phyloP scores from a whole-genome alignment of 2,888 invertebrate genomes.

The Drosophila picticornis region DNA sequence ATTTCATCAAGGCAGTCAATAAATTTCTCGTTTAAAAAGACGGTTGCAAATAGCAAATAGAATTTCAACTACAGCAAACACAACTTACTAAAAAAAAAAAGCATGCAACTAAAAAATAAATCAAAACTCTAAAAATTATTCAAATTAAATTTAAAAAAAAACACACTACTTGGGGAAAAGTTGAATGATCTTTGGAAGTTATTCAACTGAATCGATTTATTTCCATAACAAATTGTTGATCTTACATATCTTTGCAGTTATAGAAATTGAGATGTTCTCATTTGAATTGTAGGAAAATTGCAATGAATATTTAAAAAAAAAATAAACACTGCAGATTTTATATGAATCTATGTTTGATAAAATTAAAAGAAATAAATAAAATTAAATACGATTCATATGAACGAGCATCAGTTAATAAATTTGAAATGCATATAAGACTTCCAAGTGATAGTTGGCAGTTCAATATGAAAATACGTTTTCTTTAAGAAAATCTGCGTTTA shows the following conservation, averaged over 20 bases:
- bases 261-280: neutral
- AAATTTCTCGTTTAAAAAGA: constrained; percentile 40
- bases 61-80: constrained; percentile 19
- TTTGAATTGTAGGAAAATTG: neutral
- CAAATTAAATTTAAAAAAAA: neutral
- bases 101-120: constrained; percentile 13
- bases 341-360: neutral
- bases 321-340: neutral
- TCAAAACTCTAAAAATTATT: constrained; percentile 1
- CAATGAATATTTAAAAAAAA: neutral
- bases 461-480: neutral
- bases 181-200: neutral
- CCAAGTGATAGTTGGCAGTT: too few relatives aligned
- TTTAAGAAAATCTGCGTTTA: neutral
- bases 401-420: neutral
- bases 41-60: neutral
- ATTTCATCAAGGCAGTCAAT: constrained; percentile 64
- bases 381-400: too few relatives aligned
- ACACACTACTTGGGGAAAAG: neutral
- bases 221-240: neutral
- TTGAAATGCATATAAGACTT: neutral
- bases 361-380: neutral
- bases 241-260: neutral
- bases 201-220: neutral
- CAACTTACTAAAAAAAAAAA: neutral